Evolutionary conservation across 1,140 invertebrate species (phyloP).

Genomic region (Trachelipus rathkii): DNA sequence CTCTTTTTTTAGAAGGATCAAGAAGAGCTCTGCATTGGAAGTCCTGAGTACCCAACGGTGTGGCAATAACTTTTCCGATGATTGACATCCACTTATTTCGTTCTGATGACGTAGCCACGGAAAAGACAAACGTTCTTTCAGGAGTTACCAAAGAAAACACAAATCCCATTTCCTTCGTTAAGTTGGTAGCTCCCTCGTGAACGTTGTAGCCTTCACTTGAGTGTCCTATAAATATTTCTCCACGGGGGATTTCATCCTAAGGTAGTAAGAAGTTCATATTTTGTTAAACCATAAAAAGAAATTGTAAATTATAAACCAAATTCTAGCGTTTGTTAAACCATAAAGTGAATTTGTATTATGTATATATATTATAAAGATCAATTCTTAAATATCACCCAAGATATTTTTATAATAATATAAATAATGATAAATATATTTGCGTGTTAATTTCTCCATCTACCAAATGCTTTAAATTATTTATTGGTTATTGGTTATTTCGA

Average conservation of each 20-base stretch:
- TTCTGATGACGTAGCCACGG: conserved; percentile 71
- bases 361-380: too few species aligned
- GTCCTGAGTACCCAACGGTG: conserved; percentile 73
- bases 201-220: conserved; percentile 69
- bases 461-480: too few species aligned
- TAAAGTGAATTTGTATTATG: too few species aligned
- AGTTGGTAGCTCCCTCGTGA: conserved; percentile 58
- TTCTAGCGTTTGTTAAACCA: too few species aligned
- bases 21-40: conserved; percentile 58
- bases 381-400: too few species aligned
- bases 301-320: too few species aligned
- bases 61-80: conserved; percentile 69
- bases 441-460: too few species aligned
- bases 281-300: too few species aligned
- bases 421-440: too few species aligned
- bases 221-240: conserved; percentile 82
- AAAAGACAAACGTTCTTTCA: conserved; percentile 72
- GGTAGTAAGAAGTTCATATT: conserved; percentile 26
- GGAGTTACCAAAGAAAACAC: conserved; percentile 84
- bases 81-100: conserved; percentile 73
- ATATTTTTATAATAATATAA: too few species aligned
- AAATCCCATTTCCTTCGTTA: conserved; percentile 64
- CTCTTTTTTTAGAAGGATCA: conserved; percentile 16
- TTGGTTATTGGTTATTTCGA: too few species aligned
- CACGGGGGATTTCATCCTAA: conserved; percentile 78